Evolutionary conservation across 2,113 vertebrate genomes (phyloP).

Genomic region (Nicator chloris): DNA sequence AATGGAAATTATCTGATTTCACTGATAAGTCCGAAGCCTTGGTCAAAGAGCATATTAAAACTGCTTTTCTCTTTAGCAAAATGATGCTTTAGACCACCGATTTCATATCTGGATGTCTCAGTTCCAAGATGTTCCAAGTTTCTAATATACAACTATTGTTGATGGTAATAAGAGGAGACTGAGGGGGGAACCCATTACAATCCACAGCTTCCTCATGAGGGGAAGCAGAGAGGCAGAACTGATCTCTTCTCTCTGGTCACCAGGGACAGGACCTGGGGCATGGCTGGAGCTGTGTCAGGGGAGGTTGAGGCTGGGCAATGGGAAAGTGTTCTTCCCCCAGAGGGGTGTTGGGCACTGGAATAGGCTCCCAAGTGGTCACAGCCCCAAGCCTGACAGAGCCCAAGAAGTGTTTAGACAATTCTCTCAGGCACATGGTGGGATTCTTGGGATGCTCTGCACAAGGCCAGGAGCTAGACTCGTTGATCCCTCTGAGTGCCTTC

Average conservation of each 20-base stretch:
- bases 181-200: background rate
- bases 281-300: background rate
- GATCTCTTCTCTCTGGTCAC: background rate
- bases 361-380: background rate
- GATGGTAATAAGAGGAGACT: background rate
- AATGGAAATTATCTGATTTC: background rate
- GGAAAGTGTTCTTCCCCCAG: background rate
- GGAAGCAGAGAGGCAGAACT: background rate
- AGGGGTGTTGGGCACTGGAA: accelerated
- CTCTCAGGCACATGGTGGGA: background rate
- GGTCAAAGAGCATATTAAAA: background rate
- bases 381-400: background rate
- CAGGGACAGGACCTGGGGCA: background rate
- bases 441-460: background rate
- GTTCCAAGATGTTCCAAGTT: background rate
- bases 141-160: background rate
- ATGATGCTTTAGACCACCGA: background rate
- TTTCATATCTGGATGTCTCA: background rate
- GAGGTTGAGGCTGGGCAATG: background rate
- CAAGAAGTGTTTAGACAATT: background rate
- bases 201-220: background rate
- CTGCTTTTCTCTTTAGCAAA: background rate
- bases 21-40: background rate
- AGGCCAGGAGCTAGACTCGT: accelerated
- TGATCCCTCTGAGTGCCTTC: background rate